phyloP scores from a whole-genome alignment of 92 coral and sea anemone species.

The Palythoa caribaeorum region DNA sequence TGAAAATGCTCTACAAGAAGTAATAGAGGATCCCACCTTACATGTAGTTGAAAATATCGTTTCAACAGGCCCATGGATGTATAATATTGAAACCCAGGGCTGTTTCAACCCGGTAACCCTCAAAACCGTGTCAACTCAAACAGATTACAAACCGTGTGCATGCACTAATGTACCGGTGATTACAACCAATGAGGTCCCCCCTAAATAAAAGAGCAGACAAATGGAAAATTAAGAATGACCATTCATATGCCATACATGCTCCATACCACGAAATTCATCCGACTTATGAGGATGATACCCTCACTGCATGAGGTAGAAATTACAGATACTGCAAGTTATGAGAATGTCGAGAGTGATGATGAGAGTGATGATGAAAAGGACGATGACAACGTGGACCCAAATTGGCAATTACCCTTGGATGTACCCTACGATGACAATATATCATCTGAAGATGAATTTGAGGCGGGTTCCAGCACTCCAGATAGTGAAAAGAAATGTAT shows the following conservation, averaged over 20 bases:
- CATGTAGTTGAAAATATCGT: background rate
- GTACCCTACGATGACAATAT: background rate
- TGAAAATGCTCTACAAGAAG: background rate
- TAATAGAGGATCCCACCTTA: conserved; percentile 4
- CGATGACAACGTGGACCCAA: background rate
- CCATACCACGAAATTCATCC: background rate
- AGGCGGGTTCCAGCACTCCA: background rate
- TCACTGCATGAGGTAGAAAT: background rate
- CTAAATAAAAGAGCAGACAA: background rate
- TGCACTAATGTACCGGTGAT: background rate
- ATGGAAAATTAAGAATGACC: background rate
- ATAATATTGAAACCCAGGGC: background rate
- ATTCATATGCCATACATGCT: background rate
- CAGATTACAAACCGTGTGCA: background rate
- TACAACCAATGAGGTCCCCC: background rate
- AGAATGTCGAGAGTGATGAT: background rate
- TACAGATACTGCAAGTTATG: background rate
- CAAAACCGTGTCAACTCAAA: background rate
- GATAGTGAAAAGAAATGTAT: conserved; percentile 44
- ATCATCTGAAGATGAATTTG: conserved; percentile 2
- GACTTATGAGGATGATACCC: background rate
- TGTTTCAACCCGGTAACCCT: background rate
- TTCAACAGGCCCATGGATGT: background rate
- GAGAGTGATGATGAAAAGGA: background rate
- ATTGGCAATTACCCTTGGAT: background rate